A percentile compares a stretch with the other conserved stretches of the same genome.
phyloP scores from a whole-genome alignment of 2,888 invertebrate genomes.

The Drosophila subquinaria region DNA sequence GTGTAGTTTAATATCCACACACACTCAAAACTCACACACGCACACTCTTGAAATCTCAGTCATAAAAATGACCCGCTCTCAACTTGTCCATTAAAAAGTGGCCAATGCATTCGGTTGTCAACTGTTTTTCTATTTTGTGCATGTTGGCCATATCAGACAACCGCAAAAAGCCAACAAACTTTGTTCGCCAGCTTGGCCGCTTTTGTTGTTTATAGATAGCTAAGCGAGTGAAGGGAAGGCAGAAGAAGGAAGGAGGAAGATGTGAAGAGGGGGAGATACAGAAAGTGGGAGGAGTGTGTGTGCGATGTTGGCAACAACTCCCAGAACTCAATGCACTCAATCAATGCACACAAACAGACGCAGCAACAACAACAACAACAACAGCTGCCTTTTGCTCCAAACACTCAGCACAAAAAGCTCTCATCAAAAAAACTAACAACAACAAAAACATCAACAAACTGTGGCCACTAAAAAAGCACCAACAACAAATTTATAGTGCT shows the following conservation, averaged over 20 bases:
- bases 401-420: slow-evolving; percentile 73
- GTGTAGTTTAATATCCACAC: slow-evolving; percentile 6
- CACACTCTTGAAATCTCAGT: neutral
- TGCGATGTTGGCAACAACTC: slow-evolving; percentile 55
- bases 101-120: slow-evolving; percentile 67
- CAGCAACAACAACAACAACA: slow-evolving; percentile 13
- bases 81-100: slow-evolving; percentile 61
- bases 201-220: slow-evolving; percentile 26
- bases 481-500: slow-evolving; percentile 54
- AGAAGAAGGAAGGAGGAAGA: too few relatives aligned
- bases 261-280: too few relatives aligned
- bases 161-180: slow-evolving; percentile 74
- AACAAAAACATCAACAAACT: slow-evolving; percentile 41
- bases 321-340: slow-evolving; percentile 80
- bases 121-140: slow-evolving; percentile 47
- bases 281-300: neutral
- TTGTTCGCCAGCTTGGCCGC: slow-evolving; percentile 47
- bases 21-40: neutral
- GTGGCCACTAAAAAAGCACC: slow-evolving; percentile 25
- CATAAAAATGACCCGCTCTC: slow-evolving; percentile 21
- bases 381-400: slow-evolving; percentile 68
- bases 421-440: slow-evolving; percentile 55
- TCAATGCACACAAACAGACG: slow-evolving; percentile 71
- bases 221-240: neutral
- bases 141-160: slow-evolving; percentile 65